Percentiles rank a stretch among this genome's conserved stretches.
Conservation (phyloP, 2,888 invertebrate species). For the Yponomeuta evonymella region DNA sequence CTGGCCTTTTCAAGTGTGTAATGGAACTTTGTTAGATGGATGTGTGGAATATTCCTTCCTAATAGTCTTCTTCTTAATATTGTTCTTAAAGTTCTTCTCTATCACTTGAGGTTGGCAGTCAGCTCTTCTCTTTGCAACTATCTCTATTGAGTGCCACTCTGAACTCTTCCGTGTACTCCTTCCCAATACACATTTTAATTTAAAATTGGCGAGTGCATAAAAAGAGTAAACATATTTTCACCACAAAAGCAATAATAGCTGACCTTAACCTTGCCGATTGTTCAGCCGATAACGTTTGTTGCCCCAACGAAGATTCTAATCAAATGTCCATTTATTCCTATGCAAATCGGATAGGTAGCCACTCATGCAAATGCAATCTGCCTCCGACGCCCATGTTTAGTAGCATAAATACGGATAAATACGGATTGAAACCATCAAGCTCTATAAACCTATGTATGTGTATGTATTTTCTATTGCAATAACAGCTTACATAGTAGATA, state of each 20-base stretch:
- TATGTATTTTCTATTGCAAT: no score
- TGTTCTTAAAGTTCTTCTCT: no score
- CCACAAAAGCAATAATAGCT: not conserved
- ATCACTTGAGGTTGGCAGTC: no score
- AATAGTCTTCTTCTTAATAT: no score
- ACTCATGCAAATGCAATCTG: not conserved
- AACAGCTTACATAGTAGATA: no score
- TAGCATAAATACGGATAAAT: not conserved
- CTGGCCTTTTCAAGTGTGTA: no score
- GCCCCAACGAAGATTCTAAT: not conserved
- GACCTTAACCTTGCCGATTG: constrained; percentile 10
- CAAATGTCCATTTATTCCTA: not conserved
- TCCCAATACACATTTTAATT: not conserved
- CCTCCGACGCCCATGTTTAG: not conserved
- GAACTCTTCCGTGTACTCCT: no score
- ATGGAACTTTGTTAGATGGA: no score
- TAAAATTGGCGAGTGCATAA: not conserved
- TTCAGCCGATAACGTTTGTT: not conserved
- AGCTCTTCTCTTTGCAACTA: no score
- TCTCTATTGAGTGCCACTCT: no score
- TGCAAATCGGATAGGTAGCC: not conserved
- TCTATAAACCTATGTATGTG: no score
- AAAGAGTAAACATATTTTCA: not conserved
- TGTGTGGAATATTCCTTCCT: no score
- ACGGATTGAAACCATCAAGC: not conserved